A percentile compares a stretch with the other conserved stretches of the same genome.
phyloP scores from a whole-genome alignment of 2,888 invertebrate species.

The Pemphredon lugubris region DNA sequence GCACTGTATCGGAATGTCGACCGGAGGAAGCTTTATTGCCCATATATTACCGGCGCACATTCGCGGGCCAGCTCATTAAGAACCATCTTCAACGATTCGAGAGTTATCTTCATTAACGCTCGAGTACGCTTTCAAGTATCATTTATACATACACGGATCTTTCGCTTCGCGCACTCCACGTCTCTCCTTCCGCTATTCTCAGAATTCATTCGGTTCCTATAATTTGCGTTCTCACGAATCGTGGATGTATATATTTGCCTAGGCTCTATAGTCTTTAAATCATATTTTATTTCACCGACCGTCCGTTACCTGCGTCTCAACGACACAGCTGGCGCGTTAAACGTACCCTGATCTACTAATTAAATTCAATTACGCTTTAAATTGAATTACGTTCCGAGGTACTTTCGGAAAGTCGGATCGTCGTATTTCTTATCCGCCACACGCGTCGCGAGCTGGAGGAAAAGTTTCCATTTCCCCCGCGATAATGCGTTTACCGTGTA shows the following conservation, averaged over 20 bases:
- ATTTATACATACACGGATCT: too few species aligned
- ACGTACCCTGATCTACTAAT: too few species aligned
- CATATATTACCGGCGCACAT: background rate
- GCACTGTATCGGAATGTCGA: background rate
- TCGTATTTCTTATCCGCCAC: background rate
- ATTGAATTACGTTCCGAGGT: background rate
- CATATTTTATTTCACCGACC: too few species aligned
- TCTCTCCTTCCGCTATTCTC: too few species aligned
- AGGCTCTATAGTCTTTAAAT: too few species aligned
- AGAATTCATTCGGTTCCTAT: too few species aligned
- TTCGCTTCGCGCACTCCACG: too few species aligned
- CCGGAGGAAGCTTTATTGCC: conserved; percentile 1
- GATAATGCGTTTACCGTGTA: conserved; percentile 40
- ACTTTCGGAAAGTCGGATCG: background rate
- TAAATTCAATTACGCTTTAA: background rate
- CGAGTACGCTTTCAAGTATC: too few species aligned
- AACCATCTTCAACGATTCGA: background rate
- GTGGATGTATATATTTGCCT: too few species aligned
- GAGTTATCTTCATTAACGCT: conserved; percentile 18
- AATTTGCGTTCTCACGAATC: too few species aligned
- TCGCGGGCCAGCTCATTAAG: background rate
- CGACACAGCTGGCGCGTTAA: too few species aligned
- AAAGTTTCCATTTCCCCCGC: background rate
- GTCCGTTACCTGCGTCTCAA: too few species aligned
- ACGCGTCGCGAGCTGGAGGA: conserved; percentile 13